A percentile compares a stretch with the other conserved stretches of the same genome.
phyloP scores from a whole-genome alignment of 2,888 invertebrate genomes.

The Drosophila fungiperda region DNA sequence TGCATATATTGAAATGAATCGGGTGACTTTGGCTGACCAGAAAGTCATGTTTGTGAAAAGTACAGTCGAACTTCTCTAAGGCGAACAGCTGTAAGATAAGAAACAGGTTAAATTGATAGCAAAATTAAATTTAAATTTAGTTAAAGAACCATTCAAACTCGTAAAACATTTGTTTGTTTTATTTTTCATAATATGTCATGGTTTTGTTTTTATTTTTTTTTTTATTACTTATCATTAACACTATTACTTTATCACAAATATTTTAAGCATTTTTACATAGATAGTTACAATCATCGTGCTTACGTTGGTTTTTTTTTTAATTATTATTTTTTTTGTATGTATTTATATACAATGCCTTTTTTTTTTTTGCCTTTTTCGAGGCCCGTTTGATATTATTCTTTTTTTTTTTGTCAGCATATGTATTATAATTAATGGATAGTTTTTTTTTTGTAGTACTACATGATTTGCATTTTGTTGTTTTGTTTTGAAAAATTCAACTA shows the following conservation, averaged over 20 bases:
- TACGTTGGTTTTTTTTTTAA: conserved; percentile 27
- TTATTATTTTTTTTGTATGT: conserved; percentile 34
- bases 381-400: conserved; percentile 43
- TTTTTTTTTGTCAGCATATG: conserved; percentile 29
- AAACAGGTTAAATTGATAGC: neutral
- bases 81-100: neutral
- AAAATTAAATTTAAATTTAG: neutral
- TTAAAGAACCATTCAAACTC: neutral
- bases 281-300: conserved; percentile 76
- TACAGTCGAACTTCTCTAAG: neutral
- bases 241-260: conserved; percentile 81
- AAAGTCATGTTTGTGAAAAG: neutral
- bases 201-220: conserved; percentile 47
- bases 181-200: conserved; percentile 64
- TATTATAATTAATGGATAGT: conserved; percentile 17
- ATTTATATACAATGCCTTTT: conserved; percentile 48
- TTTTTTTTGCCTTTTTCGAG: conserved; percentile 32
- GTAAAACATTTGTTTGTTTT: conserved; percentile 1
- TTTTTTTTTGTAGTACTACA: conserved; percentile 37
- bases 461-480: conserved; percentile 40
- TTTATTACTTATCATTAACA: conserved; percentile 78
- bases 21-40: neutral
- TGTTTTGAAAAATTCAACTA: conserved; percentile 59
- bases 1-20: neutral
- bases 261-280: conserved; percentile 82